Conservation (phyloP, 1,140 invertebrate genomes). For the Drosophila murphyi region DNA sequence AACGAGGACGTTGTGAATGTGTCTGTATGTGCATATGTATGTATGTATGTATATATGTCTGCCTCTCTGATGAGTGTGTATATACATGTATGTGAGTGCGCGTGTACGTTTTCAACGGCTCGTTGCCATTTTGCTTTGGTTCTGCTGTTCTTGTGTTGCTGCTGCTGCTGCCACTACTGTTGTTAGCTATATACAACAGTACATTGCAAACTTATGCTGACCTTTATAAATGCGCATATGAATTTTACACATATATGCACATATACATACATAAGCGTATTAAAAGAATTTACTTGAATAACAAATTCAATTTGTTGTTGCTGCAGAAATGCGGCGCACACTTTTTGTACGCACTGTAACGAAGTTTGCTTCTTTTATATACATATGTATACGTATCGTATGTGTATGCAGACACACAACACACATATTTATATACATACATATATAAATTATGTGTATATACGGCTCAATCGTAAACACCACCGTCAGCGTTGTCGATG, state of each 20-base stretch:
- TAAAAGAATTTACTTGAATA: constrained; percentile 3
- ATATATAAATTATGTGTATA: not conserved
- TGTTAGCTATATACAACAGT: constrained; percentile 28
- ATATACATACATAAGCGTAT: not conserved
- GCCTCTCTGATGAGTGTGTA: not conserved
- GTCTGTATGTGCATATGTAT: constrained; percentile 23
- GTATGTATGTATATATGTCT: constrained; percentile 9
- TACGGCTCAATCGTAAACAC: constrained; percentile 28
- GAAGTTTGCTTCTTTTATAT: constrained; percentile 29
- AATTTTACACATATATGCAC: not conserved
- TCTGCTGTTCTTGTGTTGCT: constrained; percentile 21
- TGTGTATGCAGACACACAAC: constrained; percentile 1
- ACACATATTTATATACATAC: constrained; percentile 5
- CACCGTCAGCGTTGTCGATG: constrained; percentile 18
- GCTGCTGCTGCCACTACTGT: constrained; percentile 8
- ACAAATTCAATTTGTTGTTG: not conserved
- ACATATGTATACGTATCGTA: not conserved
- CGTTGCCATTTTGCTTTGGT: constrained; percentile 59
- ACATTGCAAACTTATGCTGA: constrained; percentile 23
- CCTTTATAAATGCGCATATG: constrained; percentile 11
- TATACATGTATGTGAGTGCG: constrained; percentile 26
- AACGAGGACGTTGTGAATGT: constrained; percentile 58
- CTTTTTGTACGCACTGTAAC: constrained; percentile 35
- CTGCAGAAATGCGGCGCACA: constrained; percentile 1
- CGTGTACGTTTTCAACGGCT: constrained; percentile 58